Evolutionary conservation across 2,888 invertebrate genomes (phyloP).

Genomic region (Acholoe squamosa): DNA sequence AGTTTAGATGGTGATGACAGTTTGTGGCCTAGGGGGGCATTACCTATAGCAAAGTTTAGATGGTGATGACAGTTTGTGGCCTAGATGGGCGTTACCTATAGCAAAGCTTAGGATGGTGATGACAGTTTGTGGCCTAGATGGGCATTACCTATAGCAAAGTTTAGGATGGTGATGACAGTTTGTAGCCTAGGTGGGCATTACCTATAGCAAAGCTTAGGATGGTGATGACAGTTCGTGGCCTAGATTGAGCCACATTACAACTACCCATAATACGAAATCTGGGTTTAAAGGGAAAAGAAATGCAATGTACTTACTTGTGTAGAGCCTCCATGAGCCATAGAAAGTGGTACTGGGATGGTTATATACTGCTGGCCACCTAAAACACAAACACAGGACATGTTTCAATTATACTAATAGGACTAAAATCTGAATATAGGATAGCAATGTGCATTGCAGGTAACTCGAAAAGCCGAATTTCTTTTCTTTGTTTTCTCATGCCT

Average conservation of each 20-base stretch:
- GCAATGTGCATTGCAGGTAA: too few relatives aligned
- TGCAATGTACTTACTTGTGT: constrained; percentile 75
- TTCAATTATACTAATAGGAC: too few relatives aligned
- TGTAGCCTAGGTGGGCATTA: not conserved
- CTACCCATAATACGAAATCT: too few relatives aligned
- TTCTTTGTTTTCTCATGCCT: too few relatives aligned
- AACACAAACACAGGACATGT: not conserved
- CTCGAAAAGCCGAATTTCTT: too few relatives aligned
- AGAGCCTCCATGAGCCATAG: constrained; percentile 73
- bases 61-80: not conserved
- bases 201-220: not conserved
- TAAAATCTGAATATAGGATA: too few relatives aligned
- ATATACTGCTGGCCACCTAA: constrained; percentile 77
- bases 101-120: not conserved
- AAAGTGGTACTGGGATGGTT: constrained; percentile 83
- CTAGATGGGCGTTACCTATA: not conserved
- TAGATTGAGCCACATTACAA: too few relatives aligned
- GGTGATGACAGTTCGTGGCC: not conserved
- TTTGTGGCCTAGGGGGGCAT: not conserved
- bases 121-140: not conserved
- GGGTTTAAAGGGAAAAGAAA: not conserved
- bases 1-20: not conserved
- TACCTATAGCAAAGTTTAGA: not conserved
- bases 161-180: not conserved
- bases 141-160: not conserved